These are phyloP conservation scores for Zaprionus ornatus DNA, from an alignment of 1,140 invertebrate genomes.

Conservation along the genomic window DNA sequence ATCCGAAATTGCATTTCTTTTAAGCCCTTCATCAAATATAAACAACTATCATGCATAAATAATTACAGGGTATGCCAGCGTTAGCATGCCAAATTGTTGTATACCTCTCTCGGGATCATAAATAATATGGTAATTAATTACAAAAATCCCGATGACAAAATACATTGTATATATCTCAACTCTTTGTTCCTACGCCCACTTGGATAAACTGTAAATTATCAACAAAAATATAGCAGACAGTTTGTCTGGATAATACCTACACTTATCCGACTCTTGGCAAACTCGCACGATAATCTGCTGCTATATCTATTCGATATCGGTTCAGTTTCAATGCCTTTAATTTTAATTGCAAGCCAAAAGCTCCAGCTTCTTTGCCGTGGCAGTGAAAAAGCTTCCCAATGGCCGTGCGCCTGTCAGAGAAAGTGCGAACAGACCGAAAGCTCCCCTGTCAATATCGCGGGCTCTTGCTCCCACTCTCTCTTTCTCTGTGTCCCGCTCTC, in stretches of 20 bases:
- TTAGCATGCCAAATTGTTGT: not conserved
- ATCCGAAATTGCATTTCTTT: too few species aligned
- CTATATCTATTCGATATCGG: not conserved
- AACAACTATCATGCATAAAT: not conserved
- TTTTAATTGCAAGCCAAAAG: slow-evolving; percentile 16
- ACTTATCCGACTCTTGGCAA: not conserved
- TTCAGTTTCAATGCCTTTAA: not conserved
- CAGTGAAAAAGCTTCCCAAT: slow-evolving; percentile 7
- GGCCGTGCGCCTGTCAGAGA: not conserved
- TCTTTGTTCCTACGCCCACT: not conserved
- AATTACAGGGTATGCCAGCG: not conserved
- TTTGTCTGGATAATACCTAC: not conserved
- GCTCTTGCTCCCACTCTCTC: not conserved
- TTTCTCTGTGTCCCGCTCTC: not conserved
- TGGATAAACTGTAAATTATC: not conserved
- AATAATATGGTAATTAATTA: slow-evolving; percentile 4
- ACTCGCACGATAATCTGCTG: not conserved
- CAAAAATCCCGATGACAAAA: not conserved
- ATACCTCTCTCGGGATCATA: not conserved
- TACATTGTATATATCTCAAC: not conserved
- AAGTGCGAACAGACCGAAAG: slow-evolving; percentile 16
- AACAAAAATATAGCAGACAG: not conserved
- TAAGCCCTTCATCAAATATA: too few species aligned
- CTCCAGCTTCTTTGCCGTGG: slow-evolving; percentile 8
- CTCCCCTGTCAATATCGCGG: slow-evolving; percentile 7